A percentile compares a stretch with the other conserved stretches of the same genome.
Conservation (phyloP, 2,797 vertebrate genomes). For the Dicrostonyx torquatus region DNA sequence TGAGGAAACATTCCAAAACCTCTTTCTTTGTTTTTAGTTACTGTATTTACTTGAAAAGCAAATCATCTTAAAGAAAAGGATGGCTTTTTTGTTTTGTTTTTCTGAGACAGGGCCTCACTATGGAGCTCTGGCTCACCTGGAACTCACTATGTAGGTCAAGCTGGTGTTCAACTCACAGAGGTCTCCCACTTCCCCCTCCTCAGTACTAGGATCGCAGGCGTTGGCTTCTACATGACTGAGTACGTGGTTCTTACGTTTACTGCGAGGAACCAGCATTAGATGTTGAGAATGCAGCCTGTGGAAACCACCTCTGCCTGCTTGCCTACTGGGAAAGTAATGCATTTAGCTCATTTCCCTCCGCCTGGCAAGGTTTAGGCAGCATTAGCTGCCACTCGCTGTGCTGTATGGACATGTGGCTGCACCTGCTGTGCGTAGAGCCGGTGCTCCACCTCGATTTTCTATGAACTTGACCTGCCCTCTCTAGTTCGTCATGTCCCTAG, state of each 20-base stretch:
- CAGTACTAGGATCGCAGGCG: not conserved
- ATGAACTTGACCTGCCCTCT: not conserved
- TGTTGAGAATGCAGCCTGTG: not conserved
- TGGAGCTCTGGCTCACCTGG: not conserved
- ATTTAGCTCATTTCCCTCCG: not conserved
- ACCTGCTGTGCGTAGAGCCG: not conserved
- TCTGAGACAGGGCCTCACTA: not conserved
- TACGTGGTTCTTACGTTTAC: not conserved
- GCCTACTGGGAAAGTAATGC: not conserved
- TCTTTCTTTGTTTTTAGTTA: not conserved
- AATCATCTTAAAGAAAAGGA: not conserved
- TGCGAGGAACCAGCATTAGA: not conserved
- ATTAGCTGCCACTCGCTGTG: not conserved
- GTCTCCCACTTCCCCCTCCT: not conserved
- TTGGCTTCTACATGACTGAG: not conserved
- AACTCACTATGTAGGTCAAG: not conserved
- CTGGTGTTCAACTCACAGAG: not conserved
- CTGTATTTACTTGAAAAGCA: not conserved
- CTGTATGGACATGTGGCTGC: not conserved
- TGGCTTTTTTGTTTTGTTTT: not conserved
- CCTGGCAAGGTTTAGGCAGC: not conserved
- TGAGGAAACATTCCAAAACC: not conserved
- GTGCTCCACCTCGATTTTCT: rapidly evolving
- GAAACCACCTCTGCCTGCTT: not conserved
- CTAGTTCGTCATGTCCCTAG: not conserved